Conservation (phyloP, 2,113 vertebrate species). For the Canis aureus region DNA sequence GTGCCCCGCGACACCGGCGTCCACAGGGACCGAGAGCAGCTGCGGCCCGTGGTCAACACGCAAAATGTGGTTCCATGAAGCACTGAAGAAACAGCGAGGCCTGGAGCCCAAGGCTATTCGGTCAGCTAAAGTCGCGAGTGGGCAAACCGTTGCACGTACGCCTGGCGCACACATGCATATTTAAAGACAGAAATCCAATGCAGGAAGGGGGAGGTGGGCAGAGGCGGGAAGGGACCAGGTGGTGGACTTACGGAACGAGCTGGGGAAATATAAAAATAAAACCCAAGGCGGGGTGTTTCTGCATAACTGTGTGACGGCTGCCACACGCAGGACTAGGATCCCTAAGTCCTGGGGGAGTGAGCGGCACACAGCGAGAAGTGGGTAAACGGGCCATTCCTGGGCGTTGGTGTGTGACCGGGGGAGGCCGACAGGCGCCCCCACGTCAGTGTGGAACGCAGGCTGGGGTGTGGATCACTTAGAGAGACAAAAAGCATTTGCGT, state of each 20-base stretch:
- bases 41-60: accelerated
- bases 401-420: accelerated
- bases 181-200: background rate
- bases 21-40: accelerated
- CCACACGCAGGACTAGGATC: accelerated
- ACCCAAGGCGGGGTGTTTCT: background rate
- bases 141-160: accelerated
- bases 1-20: accelerated
- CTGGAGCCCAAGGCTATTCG: accelerated
- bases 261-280: background rate
- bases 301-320: accelerated
- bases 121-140: too few relatives aligned
- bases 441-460: background rate
- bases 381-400: accelerated
- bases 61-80: accelerated
- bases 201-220: too few relatives aligned
- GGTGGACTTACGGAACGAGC: background rate
- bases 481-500: background rate
- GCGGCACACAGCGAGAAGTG: accelerated
- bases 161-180: accelerated
- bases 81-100: accelerated
- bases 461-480: background rate
- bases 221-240: background rate
- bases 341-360: background rate
- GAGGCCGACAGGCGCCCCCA: background rate